Percentiles rank a stretch among this genome's conserved stretches.
Conservation (phyloP, 1,140 invertebrate species). For the Eufriesea mexicana region DNA sequence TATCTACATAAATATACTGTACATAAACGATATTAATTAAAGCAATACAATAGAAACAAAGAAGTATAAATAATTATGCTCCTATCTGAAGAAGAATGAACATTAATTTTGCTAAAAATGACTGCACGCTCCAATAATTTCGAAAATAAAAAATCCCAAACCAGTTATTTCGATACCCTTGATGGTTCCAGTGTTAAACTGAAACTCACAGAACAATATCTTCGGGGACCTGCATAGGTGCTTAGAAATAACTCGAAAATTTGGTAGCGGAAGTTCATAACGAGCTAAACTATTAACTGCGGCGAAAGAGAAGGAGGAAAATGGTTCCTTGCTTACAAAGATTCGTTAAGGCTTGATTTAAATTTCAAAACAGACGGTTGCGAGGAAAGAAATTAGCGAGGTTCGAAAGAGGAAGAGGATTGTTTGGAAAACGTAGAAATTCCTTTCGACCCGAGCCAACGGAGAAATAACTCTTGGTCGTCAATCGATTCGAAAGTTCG, state of each 20-base stretch:
- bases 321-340: too few relatives aligned
- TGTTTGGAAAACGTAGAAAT: slow-evolving; percentile 5
- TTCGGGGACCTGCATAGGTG: background rate
- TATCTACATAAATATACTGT: too few relatives aligned
- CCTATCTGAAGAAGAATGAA: too few relatives aligned
- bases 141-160: too few relatives aligned
- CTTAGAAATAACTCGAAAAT: background rate
- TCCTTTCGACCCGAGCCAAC: background rate
- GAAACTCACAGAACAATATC: background rate
- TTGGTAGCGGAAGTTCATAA: background rate
- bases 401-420: background rate
- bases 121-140: too few relatives aligned
- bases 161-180: too few relatives aligned
- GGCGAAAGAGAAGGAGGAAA: too few relatives aligned
- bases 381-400: background rate
- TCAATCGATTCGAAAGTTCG: slow-evolving; percentile 34
- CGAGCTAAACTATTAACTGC: background rate
- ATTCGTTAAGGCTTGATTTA: background rate
- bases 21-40: too few relatives aligned
- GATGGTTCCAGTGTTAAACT: background rate
- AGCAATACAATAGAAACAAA: too few relatives aligned
- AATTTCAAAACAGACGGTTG: background rate
- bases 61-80: too few relatives aligned
- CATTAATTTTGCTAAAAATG: too few relatives aligned
- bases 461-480: background rate